phyloP scores from a whole-genome alignment of 2,113 vertebrate species.

The Oenanthe oenanthe region DNA sequence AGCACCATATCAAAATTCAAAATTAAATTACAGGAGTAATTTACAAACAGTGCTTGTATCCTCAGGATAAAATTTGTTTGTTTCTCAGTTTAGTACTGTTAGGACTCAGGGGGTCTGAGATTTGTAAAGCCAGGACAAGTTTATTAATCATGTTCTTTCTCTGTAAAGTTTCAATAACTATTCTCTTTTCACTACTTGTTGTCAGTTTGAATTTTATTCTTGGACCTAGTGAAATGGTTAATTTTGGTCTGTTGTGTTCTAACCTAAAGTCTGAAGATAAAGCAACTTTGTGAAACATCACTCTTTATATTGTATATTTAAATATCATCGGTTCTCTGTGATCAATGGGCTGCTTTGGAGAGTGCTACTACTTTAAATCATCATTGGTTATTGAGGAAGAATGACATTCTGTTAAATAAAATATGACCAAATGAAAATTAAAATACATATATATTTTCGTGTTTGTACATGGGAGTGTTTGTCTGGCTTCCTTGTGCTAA shows the following conservation, averaged over 20 bases:
- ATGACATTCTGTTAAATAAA: conserved; percentile 69
- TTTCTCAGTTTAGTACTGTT: conserved; percentile 25
- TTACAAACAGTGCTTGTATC: background rate
- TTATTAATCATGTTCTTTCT: conserved; percentile 26
- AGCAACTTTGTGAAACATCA: conserved; percentile 37
- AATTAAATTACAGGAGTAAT: conserved; percentile 2
- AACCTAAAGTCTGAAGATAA: conserved; percentile 11
- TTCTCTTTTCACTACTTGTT: conserved; percentile 8
- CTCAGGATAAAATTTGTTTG: conserved; percentile 48
- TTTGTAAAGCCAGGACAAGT: conserved; percentile 50
- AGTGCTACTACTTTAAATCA: conserved; percentile 38
- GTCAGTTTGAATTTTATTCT: conserved; percentile 31
- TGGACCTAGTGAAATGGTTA: background rate
- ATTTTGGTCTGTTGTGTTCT: conserved; percentile 23
- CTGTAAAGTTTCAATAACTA: conserved; percentile 11
- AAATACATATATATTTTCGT: conserved; percentile 60
- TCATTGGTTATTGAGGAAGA: conserved; percentile 53
- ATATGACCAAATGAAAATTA: conserved; percentile 63
- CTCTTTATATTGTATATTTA: conserved; percentile 51
- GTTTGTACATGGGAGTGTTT: conserved; percentile 14
- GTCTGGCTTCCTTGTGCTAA: conserved; percentile 3
- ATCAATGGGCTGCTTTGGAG: conserved; percentile 41
- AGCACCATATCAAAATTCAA: background rate
- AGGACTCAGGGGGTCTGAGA: conserved; percentile 60
- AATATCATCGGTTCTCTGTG: conserved; percentile 23